Conservation (phyloP, 2,888 invertebrate genomes). For the Brachyptera putata region DNA sequence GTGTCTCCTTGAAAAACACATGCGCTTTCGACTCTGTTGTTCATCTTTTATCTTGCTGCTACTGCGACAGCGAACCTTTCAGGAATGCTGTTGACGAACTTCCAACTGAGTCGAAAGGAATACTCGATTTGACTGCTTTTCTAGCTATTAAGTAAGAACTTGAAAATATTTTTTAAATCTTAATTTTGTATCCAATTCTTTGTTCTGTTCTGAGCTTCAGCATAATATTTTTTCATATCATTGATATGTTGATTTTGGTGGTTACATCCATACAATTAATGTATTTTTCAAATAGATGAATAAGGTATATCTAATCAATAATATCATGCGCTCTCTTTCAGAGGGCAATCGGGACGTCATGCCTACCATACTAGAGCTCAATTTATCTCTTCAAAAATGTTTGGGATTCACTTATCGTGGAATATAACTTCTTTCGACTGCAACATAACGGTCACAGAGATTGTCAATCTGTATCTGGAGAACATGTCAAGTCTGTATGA, state of each 20-base stretch:
- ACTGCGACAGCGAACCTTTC: slow-evolving; percentile 5
- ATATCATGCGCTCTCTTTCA: no score
- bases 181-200: no score
- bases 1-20: slow-evolving; percentile 7
- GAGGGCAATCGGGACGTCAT: background rate
- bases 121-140: background rate
- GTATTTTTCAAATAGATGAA: no score
- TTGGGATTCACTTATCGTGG: background rate
- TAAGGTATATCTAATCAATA: no score
- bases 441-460: background rate
- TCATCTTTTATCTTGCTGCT: slow-evolving; percentile 1
- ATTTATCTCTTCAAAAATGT: background rate
- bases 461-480: background rate
- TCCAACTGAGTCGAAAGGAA: background rate
- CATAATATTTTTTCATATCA: no score
- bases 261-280: no score
- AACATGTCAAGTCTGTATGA: background rate
- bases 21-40: slow-evolving; percentile 10
- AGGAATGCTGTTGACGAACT: background rate
- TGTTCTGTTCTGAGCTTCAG: no score
- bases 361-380: background rate
- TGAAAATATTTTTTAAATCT: no score
- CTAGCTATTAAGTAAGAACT: background rate
- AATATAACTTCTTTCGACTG: background rate
- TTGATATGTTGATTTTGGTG: no score